phyloP scores from a whole-genome alignment of 2,888 invertebrate genomes.

The Drosophila neotestacea region DNA sequence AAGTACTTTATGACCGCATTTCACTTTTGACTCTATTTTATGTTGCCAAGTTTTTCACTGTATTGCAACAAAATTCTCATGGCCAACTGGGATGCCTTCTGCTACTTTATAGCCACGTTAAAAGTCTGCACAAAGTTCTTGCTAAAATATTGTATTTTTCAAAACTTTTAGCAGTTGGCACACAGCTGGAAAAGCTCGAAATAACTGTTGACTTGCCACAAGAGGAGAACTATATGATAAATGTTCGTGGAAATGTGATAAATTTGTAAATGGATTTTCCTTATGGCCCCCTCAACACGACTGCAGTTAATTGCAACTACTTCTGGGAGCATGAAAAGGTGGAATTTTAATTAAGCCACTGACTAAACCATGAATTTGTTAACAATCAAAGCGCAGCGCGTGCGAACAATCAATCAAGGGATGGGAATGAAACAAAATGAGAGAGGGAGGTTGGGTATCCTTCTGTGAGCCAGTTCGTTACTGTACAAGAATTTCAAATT shows the following conservation, averaged over 20 bases:
- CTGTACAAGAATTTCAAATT: conserved; percentile 77
- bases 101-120: too few relatives aligned
- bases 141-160: conserved; percentile 34
- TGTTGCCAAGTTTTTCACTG: conserved; percentile 53
- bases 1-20: conserved; percentile 47
- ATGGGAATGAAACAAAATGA: not conserved
- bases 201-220: conserved; percentile 3
- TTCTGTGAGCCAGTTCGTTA: conserved; percentile 51
- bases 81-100: conserved; percentile 1
- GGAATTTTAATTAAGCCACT: conserved; percentile 64
- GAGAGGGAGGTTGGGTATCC: not conserved
- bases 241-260: conserved; percentile 18
- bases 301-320: conserved; percentile 10
- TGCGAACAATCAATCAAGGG: conserved; percentile 69
- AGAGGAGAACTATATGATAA: conserved; percentile 7
- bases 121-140: conserved; percentile 18
- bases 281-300: not conserved
- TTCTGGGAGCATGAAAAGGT: conserved; percentile 7
- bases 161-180: conserved; percentile 45
- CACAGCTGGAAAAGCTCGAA: conserved; percentile 7
- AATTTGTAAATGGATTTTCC: conserved; percentile 25
- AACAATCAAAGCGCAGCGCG: conserved; percentile 69
- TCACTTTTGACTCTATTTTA: conserved; percentile 31
- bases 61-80: conserved; percentile 26
- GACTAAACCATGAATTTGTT: conserved; percentile 63